Evolutionary conservation across 2,888 invertebrate genomes (phyloP), one percentile per base, ranked within the genome.

Genomic region (Tetramorium bicarinatum): DNA sequence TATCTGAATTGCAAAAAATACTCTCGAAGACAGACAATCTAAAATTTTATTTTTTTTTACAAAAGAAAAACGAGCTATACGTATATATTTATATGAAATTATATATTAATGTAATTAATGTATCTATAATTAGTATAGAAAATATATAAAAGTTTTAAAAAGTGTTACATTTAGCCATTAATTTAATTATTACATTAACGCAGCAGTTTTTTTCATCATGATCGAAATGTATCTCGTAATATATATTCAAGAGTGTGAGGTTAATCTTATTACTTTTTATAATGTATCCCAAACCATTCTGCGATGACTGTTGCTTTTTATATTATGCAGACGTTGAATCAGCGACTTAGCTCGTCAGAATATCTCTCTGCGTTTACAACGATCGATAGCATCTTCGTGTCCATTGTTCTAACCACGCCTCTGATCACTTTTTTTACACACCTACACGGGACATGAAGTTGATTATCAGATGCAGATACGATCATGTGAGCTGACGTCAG

Each of bases 381-480:
- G 85, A 79, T 76, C 85, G 71, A 80, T 82, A 82, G 71, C 82
- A 82, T 87, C 89, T 84, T 84, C 18, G 47, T 82, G 84, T 83
- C 80, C 83, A 90, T 89, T 90, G 87, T 89, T 88, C 84, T 83
- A 82, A 79, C 89, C 90, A 87, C 87, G 89, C 85, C 87, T 82
- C 44, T 56, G 74, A 75, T 82, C 87, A 83, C 75, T 80, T 69
- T 59, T 69, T 79, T 21, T 44, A 59, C 47, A 69, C 59, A 34
- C 47, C 44, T 56, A 69, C 59, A 71, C 56, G 52, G 15, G 6
- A 69, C 56, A 56, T 18, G 54, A 67, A 13, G 34, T 59, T 59
- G 79, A 79, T 79, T 34, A 25, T 47, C 34, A n/a, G 9, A 77
- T n/a, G 66, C 41, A 54, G 77, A 67, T 67, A 79, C 56, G 44